Evolutionary conservation across 2,888 invertebrate genomes (phyloP), one percentile per base, ranked within the genome.

Genomic region (Trissonchulus latispiculum): DNA sequence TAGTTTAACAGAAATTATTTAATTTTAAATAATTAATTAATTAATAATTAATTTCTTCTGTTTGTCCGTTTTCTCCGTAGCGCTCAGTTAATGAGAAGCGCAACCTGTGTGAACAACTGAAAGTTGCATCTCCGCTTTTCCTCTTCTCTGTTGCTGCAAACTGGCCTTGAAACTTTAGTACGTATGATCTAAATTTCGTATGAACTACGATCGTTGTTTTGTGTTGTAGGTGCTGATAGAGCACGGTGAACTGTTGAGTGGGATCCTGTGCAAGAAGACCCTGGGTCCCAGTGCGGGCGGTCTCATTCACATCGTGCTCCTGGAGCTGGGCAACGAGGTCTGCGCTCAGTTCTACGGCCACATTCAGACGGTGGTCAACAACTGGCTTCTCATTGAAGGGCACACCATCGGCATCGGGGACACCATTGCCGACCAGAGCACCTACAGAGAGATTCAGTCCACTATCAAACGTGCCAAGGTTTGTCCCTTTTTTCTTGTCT

Each of bases 401-500:
- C 84, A 81, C 74, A 81, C 83, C 0, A 83, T 83, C 75, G 83
- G 82, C 73, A 81, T 83, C 66, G 80, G 79, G 59, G 99, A 99
- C 83, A 97, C 99, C 67, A 99, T 99, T 89, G 99, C 99, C 81
- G 99, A 99, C 91, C 95, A 95, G 73, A 91, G 93, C 83, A 99
- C 99, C 0, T 99, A 99, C 84, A 88, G 90, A 80, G 96, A 97
- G 86, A 99, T 99, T 83, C 96, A 96, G 87, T 91, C 91, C 81
- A 94, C 97, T 68, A 99, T 99, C 82, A 91, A 91, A 78, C 96
- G 96, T 86, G 99, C 99, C 80, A 99, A 99, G 87, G 92, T 68
- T n/a, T n/a, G n/a, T n/a, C n/a, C n/a, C n/a, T n/a, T n/a, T n/a
- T n/a, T n/a, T n/a, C n/a, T n/a, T n/a, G n/a, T n/a, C n/a, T n/a